These are phyloP conservation scores for Pemphigus obesinymphae DNA, from an alignment of 1,140 invertebrate species.

Conservation along the genomic window DNA sequence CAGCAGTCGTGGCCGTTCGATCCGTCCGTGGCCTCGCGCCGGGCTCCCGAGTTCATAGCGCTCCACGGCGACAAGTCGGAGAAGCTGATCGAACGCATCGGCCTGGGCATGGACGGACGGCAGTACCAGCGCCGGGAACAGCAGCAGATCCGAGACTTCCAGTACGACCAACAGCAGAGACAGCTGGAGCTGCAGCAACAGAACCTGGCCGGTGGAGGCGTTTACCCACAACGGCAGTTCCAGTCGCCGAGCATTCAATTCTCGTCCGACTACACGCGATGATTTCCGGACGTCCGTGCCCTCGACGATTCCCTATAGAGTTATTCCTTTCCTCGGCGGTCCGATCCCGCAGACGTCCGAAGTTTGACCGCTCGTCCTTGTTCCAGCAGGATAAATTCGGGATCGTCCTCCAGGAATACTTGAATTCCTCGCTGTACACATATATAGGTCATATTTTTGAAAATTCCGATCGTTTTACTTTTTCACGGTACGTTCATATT, in stretches of 20 bases:
- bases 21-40: slow-evolving; percentile 43
- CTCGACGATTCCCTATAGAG: too few species aligned
- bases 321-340: too few species aligned
- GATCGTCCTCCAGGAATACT: too few species aligned
- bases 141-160: slow-evolving; percentile 44
- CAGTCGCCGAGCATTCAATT: neutral
- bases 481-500: too few species aligned
- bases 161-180: slow-evolving; percentile 35
- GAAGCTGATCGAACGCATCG: slow-evolving; percentile 45
- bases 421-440: too few species aligned
- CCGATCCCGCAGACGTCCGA: too few species aligned
- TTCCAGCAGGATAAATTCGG: too few species aligned
- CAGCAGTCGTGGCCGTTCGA: slow-evolving; percentile 46
- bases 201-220: too few species aligned
- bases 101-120: slow-evolving; percentile 46
- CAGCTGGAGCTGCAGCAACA: neutral
- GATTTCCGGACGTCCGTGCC: too few species aligned
- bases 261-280: neutral
- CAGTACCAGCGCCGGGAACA: slow-evolving; percentile 43
- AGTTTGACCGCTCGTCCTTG: too few species aligned
- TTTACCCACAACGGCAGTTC: neutral
- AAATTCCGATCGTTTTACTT: too few species aligned
- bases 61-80: slow-evolving; percentile 45
- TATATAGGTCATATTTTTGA: too few species aligned
- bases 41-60: slow-evolving; percentile 44